These are phyloP conservation scores for Chrysemys picta DNA, from an alignment of 2,113 vertebrate genomes.

Conservation along the genomic window DNA sequence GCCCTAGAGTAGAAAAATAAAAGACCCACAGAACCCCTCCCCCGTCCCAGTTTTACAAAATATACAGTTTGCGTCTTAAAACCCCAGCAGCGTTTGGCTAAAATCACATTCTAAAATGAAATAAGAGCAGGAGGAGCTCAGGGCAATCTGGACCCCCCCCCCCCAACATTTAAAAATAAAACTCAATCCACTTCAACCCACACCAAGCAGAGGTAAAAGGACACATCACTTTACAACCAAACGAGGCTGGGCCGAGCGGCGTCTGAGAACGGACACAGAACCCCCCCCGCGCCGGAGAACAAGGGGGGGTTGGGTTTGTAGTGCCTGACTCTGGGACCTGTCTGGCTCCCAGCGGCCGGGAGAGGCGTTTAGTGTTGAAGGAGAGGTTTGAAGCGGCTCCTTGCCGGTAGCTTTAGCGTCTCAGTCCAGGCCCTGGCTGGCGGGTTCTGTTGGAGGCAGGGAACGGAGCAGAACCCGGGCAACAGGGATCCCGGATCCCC, in stretches of 20 bases:
- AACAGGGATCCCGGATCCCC: too few relatives aligned
- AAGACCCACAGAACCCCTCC: not conserved
- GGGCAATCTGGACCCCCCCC: not conserved
- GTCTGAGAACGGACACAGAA: not conserved
- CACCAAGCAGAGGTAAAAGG: not conserved
- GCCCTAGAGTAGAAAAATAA: conserved; percentile 21
- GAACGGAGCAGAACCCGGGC: too few relatives aligned
- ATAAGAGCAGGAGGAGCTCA: not conserved
- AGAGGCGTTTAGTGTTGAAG: too few relatives aligned
- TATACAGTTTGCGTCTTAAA: not conserved
- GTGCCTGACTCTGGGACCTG: not conserved
- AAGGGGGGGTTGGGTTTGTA: not conserved
- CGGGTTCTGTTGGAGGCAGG: not conserved
- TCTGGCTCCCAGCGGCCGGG: not conserved
- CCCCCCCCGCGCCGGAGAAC: not conserved
- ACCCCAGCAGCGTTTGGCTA: not conserved
- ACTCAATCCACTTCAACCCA: not conserved
- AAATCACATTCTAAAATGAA: not conserved
- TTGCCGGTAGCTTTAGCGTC: not conserved
- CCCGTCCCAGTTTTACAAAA: not conserved
- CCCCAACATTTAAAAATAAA: not conserved
- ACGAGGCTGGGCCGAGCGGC: too few relatives aligned
- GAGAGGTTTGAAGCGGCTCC: too few relatives aligned
- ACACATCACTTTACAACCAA: not conserved
- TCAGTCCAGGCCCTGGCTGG: not conserved